Base-by-base conservation (phyloP, 1,140 invertebrate genomes). In the Hyles vespertilio region DNA sequence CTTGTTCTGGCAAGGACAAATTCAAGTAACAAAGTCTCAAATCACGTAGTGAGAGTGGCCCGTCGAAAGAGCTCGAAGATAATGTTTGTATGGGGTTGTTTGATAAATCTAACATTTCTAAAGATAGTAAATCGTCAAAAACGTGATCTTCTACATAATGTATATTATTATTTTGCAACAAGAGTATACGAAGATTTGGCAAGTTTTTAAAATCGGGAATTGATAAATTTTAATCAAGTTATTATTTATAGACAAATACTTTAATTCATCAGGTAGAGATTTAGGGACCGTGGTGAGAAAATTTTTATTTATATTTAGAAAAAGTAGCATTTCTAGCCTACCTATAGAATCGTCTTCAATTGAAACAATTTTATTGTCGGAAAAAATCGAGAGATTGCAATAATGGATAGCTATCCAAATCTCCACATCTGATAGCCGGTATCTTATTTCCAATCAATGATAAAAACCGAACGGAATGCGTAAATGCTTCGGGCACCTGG, bases 271-370 rank as follows among this genome's bases (percentile, higher is more conserved):
- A 3, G 89, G 89, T 53, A 90, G 66, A 45, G 87, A 84, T 65
- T 80, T 89, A 4, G 96, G 95, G 50, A 97, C 89, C 5, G 81
- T 83, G 4, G 74, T 79, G 32, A 98, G 89, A 11, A 88, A 76
- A 79, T 98, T 98, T 56, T 93, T 93, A 61, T 95, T 94, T 6
- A 98, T 89, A 79, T 95, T 95, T 9, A 98, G 89, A 56, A 95
- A 91, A 33, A 94, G 89, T 5, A 99, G 90, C 69, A 94, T 92
- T 69, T 96, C 95, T 12, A 97, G 79, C 43, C 96, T 91, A 0
- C 95, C 95, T 32, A 98, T 86, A 0, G 96, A 95, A 70, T 97
- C 96, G 40, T 98, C 95, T 82, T 97, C 96, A 5, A 98, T 92
- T 3, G 92, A 89, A 46, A 85, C 87, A 33, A 98, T 91, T 59